These are phyloP conservation scores for Cephonodes hylas DNA, from an alignment of 2,888 invertebrate species.

Conservation along the genomic window DNA sequence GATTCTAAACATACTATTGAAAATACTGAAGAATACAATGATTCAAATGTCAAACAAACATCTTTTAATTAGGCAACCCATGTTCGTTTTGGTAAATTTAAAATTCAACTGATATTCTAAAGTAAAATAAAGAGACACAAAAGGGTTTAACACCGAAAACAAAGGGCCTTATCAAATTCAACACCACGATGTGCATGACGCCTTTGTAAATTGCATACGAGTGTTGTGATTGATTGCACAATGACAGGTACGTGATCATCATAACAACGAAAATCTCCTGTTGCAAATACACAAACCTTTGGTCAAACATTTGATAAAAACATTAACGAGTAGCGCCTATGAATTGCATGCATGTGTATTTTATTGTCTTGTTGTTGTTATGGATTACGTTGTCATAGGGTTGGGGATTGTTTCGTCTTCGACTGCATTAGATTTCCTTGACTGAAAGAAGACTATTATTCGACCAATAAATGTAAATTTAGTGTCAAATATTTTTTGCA, in stretches of 20 bases:
- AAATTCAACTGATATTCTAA: not conserved
- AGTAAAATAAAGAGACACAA: not conserved
- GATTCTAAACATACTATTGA: too few relatives aligned
- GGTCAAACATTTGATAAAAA: not conserved
- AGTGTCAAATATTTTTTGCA: too few relatives aligned
- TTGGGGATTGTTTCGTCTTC: too few relatives aligned
- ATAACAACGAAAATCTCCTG: not conserved
- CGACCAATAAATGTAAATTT: too few relatives aligned
- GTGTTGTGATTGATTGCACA: conserved; percentile 6
- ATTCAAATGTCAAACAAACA: too few relatives aligned
- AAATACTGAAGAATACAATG: not conserved
- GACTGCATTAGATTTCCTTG: too few relatives aligned
- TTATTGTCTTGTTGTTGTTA: too few relatives aligned
- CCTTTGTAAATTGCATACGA: not conserved
- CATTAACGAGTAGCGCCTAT: too few relatives aligned
- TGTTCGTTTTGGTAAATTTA: not conserved
- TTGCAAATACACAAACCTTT: not conserved
- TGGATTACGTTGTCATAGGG: too few relatives aligned
- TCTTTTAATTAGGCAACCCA: not conserved
- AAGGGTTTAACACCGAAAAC: not conserved
- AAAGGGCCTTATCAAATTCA: not conserved
- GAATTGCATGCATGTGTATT: too few relatives aligned
- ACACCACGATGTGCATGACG: not conserved
- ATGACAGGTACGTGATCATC: conserved; percentile 1
- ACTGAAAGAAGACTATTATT: too few relatives aligned